These are phyloP conservation scores for Phyllotis vaccarum DNA, from an alignment of 2,797 vertebrate species.

Conservation along the genomic window DNA sequence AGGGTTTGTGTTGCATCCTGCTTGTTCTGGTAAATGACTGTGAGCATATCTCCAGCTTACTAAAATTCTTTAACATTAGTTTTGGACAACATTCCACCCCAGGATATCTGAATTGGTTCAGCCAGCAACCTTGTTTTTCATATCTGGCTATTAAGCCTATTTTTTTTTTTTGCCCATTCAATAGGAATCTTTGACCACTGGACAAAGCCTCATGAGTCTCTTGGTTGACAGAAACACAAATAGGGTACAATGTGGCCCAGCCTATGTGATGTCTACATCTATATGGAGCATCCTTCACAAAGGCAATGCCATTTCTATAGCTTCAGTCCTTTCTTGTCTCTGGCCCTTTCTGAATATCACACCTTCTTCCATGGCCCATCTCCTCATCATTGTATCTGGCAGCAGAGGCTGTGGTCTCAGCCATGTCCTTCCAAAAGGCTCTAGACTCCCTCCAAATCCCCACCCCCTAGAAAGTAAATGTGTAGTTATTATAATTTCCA, in stretches of 20 bases:
- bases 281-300: neutral
- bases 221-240: no score
- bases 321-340: neutral
- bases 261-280: neutral
- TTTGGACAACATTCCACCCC: neutral
- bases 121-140: conserved; percentile 34
- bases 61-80: conserved; percentile 19
- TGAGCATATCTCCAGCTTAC: neutral
- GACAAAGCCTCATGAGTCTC: neutral
- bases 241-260: fast-evolving
- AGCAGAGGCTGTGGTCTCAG: neutral
- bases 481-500: neutral
- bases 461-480: neutral
- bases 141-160: neutral
- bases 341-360: neutral
- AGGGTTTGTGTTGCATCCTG: neutral
- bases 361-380: neutral
- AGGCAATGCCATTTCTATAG: neutral
- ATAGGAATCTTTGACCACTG: neutral
- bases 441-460: neutral
- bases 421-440: neutral
- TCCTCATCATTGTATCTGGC: neutral
- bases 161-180: neutral
- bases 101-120: conserved; percentile 44
- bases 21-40: neutral